A percentile compares a stretch with the other conserved stretches of the same genome.
Evolutionary conservation across 2,797 vertebrate species (phyloP).

Genomic region (Arnoldichthys spilopterus): DNA sequence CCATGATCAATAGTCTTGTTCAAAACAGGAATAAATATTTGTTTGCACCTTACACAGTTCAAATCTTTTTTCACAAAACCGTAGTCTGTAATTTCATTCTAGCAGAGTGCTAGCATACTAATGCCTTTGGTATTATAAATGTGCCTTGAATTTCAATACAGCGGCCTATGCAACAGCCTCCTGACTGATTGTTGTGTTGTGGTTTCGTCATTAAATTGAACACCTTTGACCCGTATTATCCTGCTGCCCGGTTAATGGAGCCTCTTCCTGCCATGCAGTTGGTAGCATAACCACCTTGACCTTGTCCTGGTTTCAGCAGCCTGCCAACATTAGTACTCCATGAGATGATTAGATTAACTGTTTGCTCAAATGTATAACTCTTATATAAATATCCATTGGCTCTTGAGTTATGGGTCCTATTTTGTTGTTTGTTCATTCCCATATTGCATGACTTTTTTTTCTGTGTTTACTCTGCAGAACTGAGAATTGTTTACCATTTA

Average conservation of each 20-base stretch:
- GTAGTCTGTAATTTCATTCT: not conserved
- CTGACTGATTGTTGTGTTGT: not conserved
- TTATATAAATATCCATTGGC: not conserved
- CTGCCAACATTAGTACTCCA: not conserved
- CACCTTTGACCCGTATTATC: not conserved
- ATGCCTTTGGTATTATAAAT: not conserved
- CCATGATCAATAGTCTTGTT: too few species aligned
- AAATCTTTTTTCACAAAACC: not conserved
- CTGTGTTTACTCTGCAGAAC: too few species aligned
- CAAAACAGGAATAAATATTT: too few species aligned
- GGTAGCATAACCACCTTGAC: not conserved
- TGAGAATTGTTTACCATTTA: too few species aligned
- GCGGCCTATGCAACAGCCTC: not conserved
- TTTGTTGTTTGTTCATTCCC: not conserved
- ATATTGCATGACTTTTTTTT: not conserved
- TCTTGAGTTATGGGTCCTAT: not conserved
- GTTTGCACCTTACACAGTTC: too few species aligned
- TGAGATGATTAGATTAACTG: slow-evolving; percentile 3
- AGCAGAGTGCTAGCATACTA: not conserved
- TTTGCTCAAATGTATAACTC: slow-evolving; percentile 10
- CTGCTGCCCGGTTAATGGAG: not conserved
- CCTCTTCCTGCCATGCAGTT: not conserved
- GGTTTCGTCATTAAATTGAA: not conserved
- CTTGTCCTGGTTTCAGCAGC: not conserved
- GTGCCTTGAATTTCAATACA: not conserved